Percentiles rank a stretch among this genome's conserved stretches.
These are phyloP conservation scores for Heliocidaris erythrogramma DNA, from an alignment of 35 echinoderm and acorn worm genomes.

Conservation along the genomic window DNA sequence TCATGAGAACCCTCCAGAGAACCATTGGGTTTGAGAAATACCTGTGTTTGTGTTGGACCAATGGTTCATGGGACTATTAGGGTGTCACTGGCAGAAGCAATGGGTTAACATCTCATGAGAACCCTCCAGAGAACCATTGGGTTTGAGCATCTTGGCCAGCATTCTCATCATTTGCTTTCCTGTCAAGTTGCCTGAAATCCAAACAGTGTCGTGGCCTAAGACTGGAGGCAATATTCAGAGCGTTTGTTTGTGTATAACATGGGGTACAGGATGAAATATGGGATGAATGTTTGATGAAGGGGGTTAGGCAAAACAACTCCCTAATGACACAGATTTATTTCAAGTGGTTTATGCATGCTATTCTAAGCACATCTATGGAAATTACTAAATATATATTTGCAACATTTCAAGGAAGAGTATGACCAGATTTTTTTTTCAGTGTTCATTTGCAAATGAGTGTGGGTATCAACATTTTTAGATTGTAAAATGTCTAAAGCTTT, in stretches of 20 bases:
- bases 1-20: too few relatives aligned
- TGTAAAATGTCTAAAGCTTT: too few relatives aligned
- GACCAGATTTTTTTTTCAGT: too few relatives aligned
- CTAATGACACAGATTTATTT: constrained; percentile 33
- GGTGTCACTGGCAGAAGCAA: neutral
- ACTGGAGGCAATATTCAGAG: constrained; percentile 12
- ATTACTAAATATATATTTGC: neutral
- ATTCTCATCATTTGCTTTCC: neutral
- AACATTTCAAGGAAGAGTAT: too few relatives aligned
- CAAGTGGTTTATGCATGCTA: neutral
- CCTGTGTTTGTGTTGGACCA: too few relatives aligned
- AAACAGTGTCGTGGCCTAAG: neutral
- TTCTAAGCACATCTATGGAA: neutral
- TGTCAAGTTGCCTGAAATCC: neutral
- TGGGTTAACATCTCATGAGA: neutral
- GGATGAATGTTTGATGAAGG: constrained; percentile 20
- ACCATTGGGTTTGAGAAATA: too few relatives aligned
- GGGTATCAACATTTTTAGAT: too few relatives aligned
- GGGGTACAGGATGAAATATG: neutral
- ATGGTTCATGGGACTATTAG: too few relatives aligned
- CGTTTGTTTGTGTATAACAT: neutral
- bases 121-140: neutral
- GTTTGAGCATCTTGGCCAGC: neutral
- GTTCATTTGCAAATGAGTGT: too few relatives aligned
- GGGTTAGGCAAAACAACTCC: neutral